Conservation (phyloP, 2,888 invertebrate species). For the Electrophaes corylata region DNA sequence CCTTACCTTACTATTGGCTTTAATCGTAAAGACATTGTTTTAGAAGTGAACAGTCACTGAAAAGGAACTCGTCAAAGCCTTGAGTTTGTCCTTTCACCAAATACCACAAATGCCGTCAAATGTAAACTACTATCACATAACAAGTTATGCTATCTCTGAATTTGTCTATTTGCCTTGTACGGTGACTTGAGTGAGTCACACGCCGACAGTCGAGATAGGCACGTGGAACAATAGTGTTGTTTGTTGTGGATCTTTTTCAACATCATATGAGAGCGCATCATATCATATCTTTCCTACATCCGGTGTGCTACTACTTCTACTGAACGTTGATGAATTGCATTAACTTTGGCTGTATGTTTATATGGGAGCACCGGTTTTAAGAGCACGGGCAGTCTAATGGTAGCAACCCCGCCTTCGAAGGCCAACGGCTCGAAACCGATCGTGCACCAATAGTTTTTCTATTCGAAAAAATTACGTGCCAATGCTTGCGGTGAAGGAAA, state of each 20-base stretch:
- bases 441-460: too few species aligned
- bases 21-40: not conserved
- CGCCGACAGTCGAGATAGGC: conserved; percentile 21
- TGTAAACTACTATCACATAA: not conserved
- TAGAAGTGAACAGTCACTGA: not conserved
- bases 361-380: too few species aligned
- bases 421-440: too few species aligned
- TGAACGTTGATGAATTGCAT: too few species aligned
- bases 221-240: conserved; percentile 12
- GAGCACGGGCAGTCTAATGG: too few species aligned
- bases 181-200: conserved; percentile 27
- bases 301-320: too few species aligned
- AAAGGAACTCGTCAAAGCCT: conserved; percentile 1
- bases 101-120: conserved; percentile 4
- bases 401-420: too few species aligned
- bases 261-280: conserved; percentile 1
- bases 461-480: too few species aligned
- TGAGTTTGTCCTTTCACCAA: conserved; percentile 12
- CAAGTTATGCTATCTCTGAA: conserved; percentile 3
- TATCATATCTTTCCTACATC: too few species aligned
- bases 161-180: conserved; percentile 5
- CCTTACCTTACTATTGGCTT: too few species aligned
- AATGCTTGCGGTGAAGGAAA: too few species aligned
- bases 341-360: too few species aligned
- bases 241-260: conserved; percentile 19